Evolutionary conservation across 2,113 vertebrate species (phyloP), one percentile per base, ranked within the genome.

Genomic region (Thunnus thynnus): DNA sequence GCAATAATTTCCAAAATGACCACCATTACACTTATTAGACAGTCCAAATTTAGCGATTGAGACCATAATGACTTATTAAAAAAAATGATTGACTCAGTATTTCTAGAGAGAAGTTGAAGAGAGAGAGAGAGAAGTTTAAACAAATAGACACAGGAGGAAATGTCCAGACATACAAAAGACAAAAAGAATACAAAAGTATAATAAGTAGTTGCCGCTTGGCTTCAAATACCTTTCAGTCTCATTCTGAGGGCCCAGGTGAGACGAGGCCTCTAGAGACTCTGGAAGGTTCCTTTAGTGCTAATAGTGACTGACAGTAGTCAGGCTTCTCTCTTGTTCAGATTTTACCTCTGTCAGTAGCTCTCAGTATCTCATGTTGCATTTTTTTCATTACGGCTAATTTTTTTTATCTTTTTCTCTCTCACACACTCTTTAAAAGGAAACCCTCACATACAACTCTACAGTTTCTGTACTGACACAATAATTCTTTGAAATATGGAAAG

Each of bases 401-500:
- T n/a, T 57, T 22, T 64, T n/a, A 18, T 30, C 13, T 70, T 3
- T 13, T 56, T 64, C 17, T 50, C 47, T 25, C 1, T 16, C 36
- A 36, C 20, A 47, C 10, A 46, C 62, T 62, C 25, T 86, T 36
- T 62, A 20, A 63, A 78, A 70, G 22, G 60, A 86, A 81, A 75
- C 48, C 12, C 55, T 66, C 41, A 68, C 83, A 48, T 46, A 72
- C 84, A 85, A 13, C 48, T 63, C 76, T 46, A 50, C 67, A 51
- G 30, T 68, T 57, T 66, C 48, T 78, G 20, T 44, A 72, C 52
- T 51, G 61, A 52, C 27, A 60, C 16, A 41, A 58, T 73, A 78
- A 68, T 84, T 84, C 65, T 74, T 83, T 85, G 65, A 89, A 89
- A 85, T 80, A 75, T 86, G 69, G 36, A 82, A 65, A 80, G 62